Conservation (phyloP, 1,140 invertebrate species). For the Hylaeus anthracinus region DNA sequence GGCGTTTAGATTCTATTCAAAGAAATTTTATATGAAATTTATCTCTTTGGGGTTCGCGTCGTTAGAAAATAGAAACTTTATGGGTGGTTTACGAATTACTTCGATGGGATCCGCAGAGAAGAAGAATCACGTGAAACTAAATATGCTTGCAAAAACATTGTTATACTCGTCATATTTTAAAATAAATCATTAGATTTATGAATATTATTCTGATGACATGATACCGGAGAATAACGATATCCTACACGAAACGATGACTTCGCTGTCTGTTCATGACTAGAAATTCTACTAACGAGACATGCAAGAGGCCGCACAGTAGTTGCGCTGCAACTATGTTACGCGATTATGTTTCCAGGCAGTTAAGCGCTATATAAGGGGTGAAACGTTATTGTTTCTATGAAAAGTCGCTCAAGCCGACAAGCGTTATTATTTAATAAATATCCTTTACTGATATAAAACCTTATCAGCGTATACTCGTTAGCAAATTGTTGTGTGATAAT, state of each 20-base stretch:
- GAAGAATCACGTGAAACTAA: too few species aligned
- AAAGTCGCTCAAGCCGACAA: neutral
- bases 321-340: slow-evolving; percentile 2
- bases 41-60: too few species aligned
- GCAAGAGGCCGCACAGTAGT: neutral
- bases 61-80: too few species aligned
- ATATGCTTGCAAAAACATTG: too few species aligned
- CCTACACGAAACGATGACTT: neutral
- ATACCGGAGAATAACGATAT: too few species aligned
- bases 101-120: too few species aligned
- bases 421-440: neutral
- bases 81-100: too few species aligned
- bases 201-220: neutral
- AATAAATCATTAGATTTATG: neutral
- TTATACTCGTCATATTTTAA: too few species aligned
- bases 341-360: slow-evolving; percentile 13
- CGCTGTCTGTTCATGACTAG: neutral
- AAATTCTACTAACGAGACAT: neutral
- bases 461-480: neutral
- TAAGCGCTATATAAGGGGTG: slow-evolving; percentile 19
- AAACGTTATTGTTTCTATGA: slow-evolving; percentile 14
- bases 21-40: too few species aligned
- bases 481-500: neutral
- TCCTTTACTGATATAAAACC: neutral
- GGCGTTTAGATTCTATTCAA: too few species aligned